Base-by-base conservation (phyloP, 2,113 vertebrate species). In the Neolamprologus variostigma region DNA sequence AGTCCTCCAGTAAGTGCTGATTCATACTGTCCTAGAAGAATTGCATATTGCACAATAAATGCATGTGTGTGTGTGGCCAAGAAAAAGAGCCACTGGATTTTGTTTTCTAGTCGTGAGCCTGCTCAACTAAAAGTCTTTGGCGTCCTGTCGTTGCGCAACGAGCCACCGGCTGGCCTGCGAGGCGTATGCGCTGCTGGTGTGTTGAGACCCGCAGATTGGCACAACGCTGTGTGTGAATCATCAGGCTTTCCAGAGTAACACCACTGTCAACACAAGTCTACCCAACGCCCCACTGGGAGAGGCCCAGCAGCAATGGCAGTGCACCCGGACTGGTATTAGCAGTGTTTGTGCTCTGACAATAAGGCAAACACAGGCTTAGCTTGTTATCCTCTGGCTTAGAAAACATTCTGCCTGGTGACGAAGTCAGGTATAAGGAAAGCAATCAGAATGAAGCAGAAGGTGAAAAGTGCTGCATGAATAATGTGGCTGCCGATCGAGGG, bases 191-290 rank as follows among this genome's bases (percentile, higher is more conserved):
- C 55, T 9, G 3, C 31, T 66, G 66, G 59, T 93, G 89, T 89
- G 91, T 87, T 87, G 71, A 88, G 82, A 91, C 87, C 53, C 21
- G 89, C 63, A 83, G 33, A 89, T 81, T 93, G 92, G 86, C 89
- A 91, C 80, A 78, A 81, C 66, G 84, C 8, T 51, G 63, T 54
- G 76, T 86, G 88, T 92, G 94, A 95, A 84, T 94, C 94, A 94
- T 90, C 76, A 26, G 66, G 61, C 53, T 91, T 83, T 89, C 82
- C 45, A 61, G 26, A 82, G 80, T 82, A 90, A 90, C 91, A 86
- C 76, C 76, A 78, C 76, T 92, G 91, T 94, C 93, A 90, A 93
- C 88, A 91, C 57, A 87, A 82, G 55, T 79, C 81, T 83, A 81
- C 57, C 86, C 89, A 91, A 81, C 78, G 23, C 84, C 87, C 89